Conservation (phyloP, 1,140 invertebrate species). For the Zophobas morio region DNA sequence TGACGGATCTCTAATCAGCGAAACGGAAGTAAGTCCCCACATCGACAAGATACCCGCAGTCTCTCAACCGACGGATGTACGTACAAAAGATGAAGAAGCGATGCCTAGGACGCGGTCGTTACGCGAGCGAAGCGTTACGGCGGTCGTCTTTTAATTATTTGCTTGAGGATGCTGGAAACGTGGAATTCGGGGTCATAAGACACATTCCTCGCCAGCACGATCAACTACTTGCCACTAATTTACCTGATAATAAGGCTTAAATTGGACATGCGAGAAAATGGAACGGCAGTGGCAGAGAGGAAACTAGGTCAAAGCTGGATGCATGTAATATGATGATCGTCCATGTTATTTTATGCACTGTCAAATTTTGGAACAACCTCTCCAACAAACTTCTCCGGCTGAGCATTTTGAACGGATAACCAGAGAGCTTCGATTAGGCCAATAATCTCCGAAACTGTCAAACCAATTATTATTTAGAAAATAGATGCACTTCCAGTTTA, state of each 20-base stretch:
- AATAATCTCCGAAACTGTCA: too few relatives aligned
- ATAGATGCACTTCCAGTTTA: too few relatives aligned
- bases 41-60: constrained; percentile 17
- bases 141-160: constrained; percentile 20
- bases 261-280: constrained; percentile 4
- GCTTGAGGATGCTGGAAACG: not conserved
- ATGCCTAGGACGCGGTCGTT: not conserved
- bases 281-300: not conserved
- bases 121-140: not conserved
- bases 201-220: constrained; percentile 13
- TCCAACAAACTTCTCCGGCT: too few relatives aligned
- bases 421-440: too few relatives aligned
- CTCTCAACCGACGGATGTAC: constrained; percentile 10
- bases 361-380: too few relatives aligned
- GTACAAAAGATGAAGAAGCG: not conserved
- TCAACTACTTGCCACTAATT: constrained; percentile 12
- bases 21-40: constrained; percentile 44
- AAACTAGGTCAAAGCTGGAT: constrained; percentile 5
- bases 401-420: too few relatives aligned
- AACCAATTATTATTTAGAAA: too few relatives aligned
- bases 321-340: not conserved
- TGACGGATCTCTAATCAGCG: constrained; percentile 40
- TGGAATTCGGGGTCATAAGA: constrained; percentile 6
- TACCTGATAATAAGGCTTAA: constrained; percentile 4
- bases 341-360: too few relatives aligned